These are phyloP conservation scores for Xyrichtys novacula DNA, from an alignment of 2,797 vertebrate species.

Conservation along the genomic window DNA sequence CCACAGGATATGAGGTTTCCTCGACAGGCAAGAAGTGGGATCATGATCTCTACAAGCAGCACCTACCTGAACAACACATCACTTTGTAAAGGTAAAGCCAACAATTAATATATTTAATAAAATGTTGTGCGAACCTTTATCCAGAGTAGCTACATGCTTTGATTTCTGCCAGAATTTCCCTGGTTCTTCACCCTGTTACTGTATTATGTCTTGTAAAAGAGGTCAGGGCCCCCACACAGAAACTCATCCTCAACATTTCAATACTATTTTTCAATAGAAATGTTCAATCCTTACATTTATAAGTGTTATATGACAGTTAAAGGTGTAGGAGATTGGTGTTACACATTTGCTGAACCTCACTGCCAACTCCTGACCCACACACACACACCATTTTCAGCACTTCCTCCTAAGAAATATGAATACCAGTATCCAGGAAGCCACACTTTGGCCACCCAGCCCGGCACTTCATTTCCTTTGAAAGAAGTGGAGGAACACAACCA, in stretches of 20 bases:
- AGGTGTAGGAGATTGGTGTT: conserved; percentile 31
- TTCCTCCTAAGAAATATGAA: conserved; percentile 76
- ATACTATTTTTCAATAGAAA: not conserved
- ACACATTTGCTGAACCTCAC: conserved; percentile 41
- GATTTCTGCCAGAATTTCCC: not conserved
- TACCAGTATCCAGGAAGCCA: conserved; percentile 80
- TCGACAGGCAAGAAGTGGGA: not conserved
- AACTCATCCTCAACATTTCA: not conserved
- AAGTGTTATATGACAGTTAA: conserved; percentile 24
- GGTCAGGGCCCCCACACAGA: not conserved
- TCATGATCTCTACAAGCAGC: not conserved
- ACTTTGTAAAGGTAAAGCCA: not conserved
- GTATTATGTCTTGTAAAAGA: not conserved
- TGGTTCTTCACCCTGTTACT: not conserved
- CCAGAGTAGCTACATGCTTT: not conserved
- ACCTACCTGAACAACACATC: not conserved
- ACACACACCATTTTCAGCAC: conserved; percentile 36
- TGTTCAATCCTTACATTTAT: not conserved
- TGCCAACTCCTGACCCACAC: conserved; percentile 31
- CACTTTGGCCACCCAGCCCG: conserved; percentile 78
- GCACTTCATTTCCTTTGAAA: conserved; percentile 77
- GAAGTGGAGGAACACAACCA: conserved; percentile 65
- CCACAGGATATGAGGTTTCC: not conserved
- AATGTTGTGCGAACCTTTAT: not conserved
- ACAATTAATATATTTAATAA: not conserved